These are phyloP conservation scores for Heliocidaris tuberculata DNA, from an alignment of 35 echinoderm and acorn worm species.

Conservation along the genomic window DNA sequence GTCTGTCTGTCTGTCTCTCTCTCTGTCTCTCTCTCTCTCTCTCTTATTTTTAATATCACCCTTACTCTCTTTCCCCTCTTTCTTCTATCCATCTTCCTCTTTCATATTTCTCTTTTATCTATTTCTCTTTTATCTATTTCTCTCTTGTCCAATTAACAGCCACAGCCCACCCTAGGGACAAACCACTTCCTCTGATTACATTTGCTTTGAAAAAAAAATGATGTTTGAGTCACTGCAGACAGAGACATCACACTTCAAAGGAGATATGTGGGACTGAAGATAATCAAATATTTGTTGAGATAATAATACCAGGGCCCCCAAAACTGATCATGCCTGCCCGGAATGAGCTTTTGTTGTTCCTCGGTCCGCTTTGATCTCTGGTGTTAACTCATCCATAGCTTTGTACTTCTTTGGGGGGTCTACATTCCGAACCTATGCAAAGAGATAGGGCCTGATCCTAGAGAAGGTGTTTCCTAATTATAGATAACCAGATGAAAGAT, in stretches of 20 bases:
- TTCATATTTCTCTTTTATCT: background rate
- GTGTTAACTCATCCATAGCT: no score
- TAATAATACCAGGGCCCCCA: background rate
- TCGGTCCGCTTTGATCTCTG: background rate
- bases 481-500: background rate
- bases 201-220: background rate
- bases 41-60: no score
- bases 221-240: background rate
- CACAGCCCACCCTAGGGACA: background rate
- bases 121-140: background rate
- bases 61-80: no score
- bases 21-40: no score
- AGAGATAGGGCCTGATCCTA: background rate
- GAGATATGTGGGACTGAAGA: background rate
- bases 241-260: background rate
- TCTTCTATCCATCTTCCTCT: background rate
- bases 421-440: background rate
- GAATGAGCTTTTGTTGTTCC: background rate
- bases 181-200: constrained; percentile 1
- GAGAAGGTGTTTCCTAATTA: background rate
- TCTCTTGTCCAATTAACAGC: background rate
- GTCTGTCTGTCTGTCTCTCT: no score
- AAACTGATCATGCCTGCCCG: background rate
- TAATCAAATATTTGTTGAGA: constrained; percentile 5
- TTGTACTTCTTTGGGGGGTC: background rate